Evolutionary conservation across 2,888 invertebrate genomes (phyloP).

Genomic region (Drosophila kuntzei): DNA sequence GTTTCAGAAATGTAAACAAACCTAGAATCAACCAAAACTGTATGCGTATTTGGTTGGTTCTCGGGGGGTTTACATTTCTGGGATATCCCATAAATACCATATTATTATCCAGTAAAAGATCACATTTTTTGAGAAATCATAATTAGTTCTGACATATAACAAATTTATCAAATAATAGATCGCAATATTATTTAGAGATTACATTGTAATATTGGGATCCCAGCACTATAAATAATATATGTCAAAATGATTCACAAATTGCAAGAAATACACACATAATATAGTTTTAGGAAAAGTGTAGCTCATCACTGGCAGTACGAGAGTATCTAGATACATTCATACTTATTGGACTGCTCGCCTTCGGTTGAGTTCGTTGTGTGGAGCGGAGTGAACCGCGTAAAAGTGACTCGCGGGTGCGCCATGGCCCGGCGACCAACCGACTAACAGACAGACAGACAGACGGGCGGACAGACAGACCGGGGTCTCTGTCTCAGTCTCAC

Average conservation of each 20-base stretch:
- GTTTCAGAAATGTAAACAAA: no score
- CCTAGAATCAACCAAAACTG: no score
- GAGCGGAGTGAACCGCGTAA: constrained; percentile 59
- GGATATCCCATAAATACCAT: no score
- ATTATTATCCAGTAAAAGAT: no score
- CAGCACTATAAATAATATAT: not conserved
- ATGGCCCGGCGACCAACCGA: constrained; percentile 55
- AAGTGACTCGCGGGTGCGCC: constrained; percentile 84
- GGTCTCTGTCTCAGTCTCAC: constrained; percentile 53
- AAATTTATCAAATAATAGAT: not conserved
- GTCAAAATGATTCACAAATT: constrained; percentile 1
- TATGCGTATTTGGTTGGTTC: no score
- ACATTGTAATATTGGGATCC: not conserved
- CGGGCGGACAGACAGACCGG: constrained; percentile 26
- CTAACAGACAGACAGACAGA: not conserved
- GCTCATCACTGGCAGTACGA: constrained; percentile 48
- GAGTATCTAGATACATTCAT: constrained; percentile 56
- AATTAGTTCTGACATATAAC: not conserved
- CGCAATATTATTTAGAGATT: not conserved
- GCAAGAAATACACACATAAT: constrained; percentile 8
- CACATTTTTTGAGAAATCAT: no score
- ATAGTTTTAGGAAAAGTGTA: constrained; percentile 11
- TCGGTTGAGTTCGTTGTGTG: constrained; percentile 33
- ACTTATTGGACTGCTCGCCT: constrained; percentile 54
- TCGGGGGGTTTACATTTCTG: no score